Evolutionary conservation across 30 jellyfish, hydroid and myxozoan genomes (phyloP), one percentile per base, ranked within the genome.

Genomic region (Chrysaora quinquecirrha): DNA sequence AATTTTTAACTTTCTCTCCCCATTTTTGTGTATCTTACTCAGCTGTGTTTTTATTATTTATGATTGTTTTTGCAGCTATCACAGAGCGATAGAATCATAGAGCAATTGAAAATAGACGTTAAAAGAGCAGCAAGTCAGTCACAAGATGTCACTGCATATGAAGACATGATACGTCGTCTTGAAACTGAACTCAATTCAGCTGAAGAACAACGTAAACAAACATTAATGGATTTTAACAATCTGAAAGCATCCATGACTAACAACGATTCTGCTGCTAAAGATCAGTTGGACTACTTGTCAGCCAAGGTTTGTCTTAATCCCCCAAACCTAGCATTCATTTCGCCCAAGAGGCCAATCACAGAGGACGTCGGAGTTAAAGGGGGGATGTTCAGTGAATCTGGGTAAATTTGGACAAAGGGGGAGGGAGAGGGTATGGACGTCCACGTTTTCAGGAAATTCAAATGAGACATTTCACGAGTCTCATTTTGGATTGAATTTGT

Each of bases 91-190:
- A 60, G 80, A 46, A 82, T 82, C 1, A 58, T 82, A 11, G 92
- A 82, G 24, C 92, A 82, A 25, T 50, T 82, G 50, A 82, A 82
- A 62, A 46, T 48, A 23, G 92, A 82, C 3, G 75, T 82, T 24
- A 75, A 82, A 19, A 78, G 74, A 48, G 92, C 85, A n/a, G 85
- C 63, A 30, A 82, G 62, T 60, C 92, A 82, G 33, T 68, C 92
- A 0, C 85, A 82, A 54, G 92, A 82, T 30, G 92, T 67, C 62
- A 82, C 92, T 25, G 94, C 87, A 1, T 84, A 84, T 27, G 94
- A 84, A 34, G 76, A 63, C 63, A 84, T 72, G 87, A 84, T 84
- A 33, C 82, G 87, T 18, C 66, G 87, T 32, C 83, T 84, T 0
- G 94, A 84, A 43, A 71, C 58, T 1, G 87, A 84, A 75, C 71